phyloP scores from a whole-genome alignment of 2,113 vertebrate species.

The Thunnus thynnus region DNA sequence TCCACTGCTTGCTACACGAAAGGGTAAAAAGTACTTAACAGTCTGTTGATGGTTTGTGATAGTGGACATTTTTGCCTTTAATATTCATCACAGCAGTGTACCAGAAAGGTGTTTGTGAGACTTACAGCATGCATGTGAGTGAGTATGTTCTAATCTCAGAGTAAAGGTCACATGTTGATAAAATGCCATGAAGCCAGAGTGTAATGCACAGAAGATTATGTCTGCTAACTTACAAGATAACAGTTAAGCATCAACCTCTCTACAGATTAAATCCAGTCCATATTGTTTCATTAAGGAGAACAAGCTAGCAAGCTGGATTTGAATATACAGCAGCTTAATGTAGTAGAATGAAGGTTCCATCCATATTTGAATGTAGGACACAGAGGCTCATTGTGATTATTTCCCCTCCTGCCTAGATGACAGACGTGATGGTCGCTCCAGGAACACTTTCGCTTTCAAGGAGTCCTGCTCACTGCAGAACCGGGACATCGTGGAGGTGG shows the following conservation, averaged over 20 bases:
- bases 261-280: background rate
- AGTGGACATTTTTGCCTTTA: too few relatives aligned
- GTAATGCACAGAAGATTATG: background rate
- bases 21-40: conserved; percentile 83
- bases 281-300: background rate
- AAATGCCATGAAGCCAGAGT: background rate
- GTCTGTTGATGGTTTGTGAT: background rate
- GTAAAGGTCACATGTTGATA: background rate
- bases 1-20: conserved; percentile 87
- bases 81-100: background rate
- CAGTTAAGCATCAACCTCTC: background rate
- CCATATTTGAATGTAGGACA: background rate
- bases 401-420: conserved; percentile 82
- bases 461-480: conserved; percentile 88
- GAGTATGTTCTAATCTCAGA: background rate
- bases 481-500: conserved; percentile 90
- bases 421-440: conserved; percentile 80
- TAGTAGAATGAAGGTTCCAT: background rate
- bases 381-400: conserved; percentile 6
- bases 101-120: background rate
- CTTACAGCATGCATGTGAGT: background rate
- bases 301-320: background rate
- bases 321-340: background rate
- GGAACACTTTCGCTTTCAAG: conserved; percentile 85
- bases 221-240: background rate